Base-by-base conservation (phyloP, 2,797 vertebrate genomes). In the Characodon lateralis region DNA sequence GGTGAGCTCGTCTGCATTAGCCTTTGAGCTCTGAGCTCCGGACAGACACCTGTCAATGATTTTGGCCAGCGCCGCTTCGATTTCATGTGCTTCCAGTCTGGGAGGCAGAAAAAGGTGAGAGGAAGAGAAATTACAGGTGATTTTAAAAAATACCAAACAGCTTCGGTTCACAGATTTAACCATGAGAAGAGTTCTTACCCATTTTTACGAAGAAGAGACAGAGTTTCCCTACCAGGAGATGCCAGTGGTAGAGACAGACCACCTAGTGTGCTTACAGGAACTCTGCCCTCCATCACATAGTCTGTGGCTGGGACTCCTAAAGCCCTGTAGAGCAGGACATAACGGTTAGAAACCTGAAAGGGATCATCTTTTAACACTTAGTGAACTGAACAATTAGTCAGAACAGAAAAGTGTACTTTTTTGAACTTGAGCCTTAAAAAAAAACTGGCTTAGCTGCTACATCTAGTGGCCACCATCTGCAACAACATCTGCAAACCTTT, bases 231-330 rank as follows among this genome's bases (percentile, higher is more conserved):
- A 72, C 96, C 95, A 2, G 94, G 96, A 0, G 96, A 95, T 28
- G 96, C 95, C 79, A 98, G 51, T 0, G 96, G 96, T 12, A 98
- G 94, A 10, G 96, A 96, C 46, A 98, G 92, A 2, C 91, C 91
- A 0, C 96, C 96, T 1, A 97, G 85, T 72, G 96, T 96, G 2
- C 90, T 89, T 59, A 97, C 96, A 0, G 97, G 97, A 69, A 96
- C 84, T 10, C 93, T 86, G 0, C 95, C 96, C 71, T 97, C 95
- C 93, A 97, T 95, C 89, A 97, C 95, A 20, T 96, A 96, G 18
- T 96, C 95, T 0, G 97, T 98, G 55, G 96, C 95, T 4, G 96
- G 97, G 82, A 98, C 66, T 26, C 93, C 94, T 4, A 98, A 89
- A 2, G 93, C 95, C 81, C 97, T 98, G 78, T 1, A 51, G 26